Conservation (phyloP, 1,140 invertebrate genomes). For the Ips typographus region DNA sequence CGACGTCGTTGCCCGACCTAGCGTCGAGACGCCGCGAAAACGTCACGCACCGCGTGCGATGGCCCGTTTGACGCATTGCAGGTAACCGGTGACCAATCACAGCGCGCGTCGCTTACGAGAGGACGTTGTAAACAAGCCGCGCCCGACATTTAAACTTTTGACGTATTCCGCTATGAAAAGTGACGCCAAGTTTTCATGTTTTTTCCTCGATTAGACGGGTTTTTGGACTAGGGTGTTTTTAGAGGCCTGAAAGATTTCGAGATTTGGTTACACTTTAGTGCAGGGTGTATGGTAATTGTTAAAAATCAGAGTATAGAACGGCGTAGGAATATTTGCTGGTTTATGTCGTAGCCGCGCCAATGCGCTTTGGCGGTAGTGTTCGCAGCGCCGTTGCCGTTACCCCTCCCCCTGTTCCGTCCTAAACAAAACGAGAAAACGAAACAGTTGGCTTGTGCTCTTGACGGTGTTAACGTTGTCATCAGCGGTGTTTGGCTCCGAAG, state of each 20-base stretch:
- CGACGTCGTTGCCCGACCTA: slow-evolving; percentile 35
- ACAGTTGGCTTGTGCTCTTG: slow-evolving; percentile 60
- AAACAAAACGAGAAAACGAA: slow-evolving; percentile 48
- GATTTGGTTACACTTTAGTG: too few relatives aligned
- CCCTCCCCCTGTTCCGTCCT: slow-evolving; percentile 38
- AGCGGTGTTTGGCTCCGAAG: slow-evolving; percentile 47
- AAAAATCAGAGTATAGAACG: neutral
- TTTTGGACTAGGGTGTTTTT: neutral
- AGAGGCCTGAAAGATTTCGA: neutral
- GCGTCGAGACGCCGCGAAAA: slow-evolving; percentile 31
- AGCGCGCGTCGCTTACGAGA: slow-evolving; percentile 49
- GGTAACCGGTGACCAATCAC: slow-evolving; percentile 73
- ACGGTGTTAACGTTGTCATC: slow-evolving; percentile 55
- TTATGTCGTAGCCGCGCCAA: slow-evolving; percentile 50
- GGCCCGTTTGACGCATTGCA: slow-evolving; percentile 75
- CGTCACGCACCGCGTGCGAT: slow-evolving; percentile 45
- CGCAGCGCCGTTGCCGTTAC: slow-evolving; percentile 30
- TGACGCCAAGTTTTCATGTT: slow-evolving; percentile 53
- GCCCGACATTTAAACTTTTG: slow-evolving; percentile 60
- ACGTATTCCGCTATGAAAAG: slow-evolving; percentile 58
- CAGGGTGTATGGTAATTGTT: too few relatives aligned
- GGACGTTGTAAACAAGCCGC: slow-evolving; percentile 65
- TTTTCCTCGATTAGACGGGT: slow-evolving; percentile 8
- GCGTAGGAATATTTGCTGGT: slow-evolving; percentile 51
- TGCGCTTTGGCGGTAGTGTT: slow-evolving; percentile 46